Evolutionary conservation across 2,888 invertebrate species (phyloP), one percentile per base, ranked within the genome.

Genomic region (Drosophila tripunctata): DNA sequence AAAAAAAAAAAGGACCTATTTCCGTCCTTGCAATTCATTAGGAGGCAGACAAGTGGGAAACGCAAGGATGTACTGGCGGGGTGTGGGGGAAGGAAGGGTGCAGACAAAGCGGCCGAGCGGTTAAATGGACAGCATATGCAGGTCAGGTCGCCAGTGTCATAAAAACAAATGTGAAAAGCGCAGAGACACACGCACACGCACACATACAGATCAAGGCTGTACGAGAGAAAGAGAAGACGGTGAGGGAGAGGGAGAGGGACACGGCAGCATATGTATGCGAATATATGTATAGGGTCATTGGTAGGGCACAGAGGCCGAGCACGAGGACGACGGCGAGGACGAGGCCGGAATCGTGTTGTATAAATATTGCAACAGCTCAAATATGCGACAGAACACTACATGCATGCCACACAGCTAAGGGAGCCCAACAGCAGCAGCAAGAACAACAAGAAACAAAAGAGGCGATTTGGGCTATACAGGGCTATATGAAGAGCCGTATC

Each of bases 291-390:
- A n/a, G n/a, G n/a, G n/a, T n/a, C n/a, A n/a, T n/a, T n/a, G n/a
- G n/a, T n/a, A n/a, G n/a, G n/a, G n/a, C n/a, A n/a, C n/a, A n/a
- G n/a, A n/a, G n/a, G n/a, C n/a, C n/a, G n/a, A n/a, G n/a, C n/a
- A n/a, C n/a, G n/a, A n/a, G n/a, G n/a, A n/a, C n/a, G 57, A 56
- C 56, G 51, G 14, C 12, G 35, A 22, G 44, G 51, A 10, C 21
- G 44, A 27, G 41, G 21, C 48, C 57, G 33, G 48, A 14, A 57
- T 48, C 45, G 47, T 54, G 61, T 56, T 64, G 54, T 51, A 73
- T 83, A 78, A 81, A 81, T 81, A 78, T 78, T 83, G 80, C 80
- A 80, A 68, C 68, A 73, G 75, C 64, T 58, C 69, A 79, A 78
- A 77, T 64, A 83, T 75, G 75, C 78, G 75, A 67, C 84, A 80